phyloP scores from a whole-genome alignment of 35 echinoderm and acorn worm genomes.

The Diadema setosum region DNA sequence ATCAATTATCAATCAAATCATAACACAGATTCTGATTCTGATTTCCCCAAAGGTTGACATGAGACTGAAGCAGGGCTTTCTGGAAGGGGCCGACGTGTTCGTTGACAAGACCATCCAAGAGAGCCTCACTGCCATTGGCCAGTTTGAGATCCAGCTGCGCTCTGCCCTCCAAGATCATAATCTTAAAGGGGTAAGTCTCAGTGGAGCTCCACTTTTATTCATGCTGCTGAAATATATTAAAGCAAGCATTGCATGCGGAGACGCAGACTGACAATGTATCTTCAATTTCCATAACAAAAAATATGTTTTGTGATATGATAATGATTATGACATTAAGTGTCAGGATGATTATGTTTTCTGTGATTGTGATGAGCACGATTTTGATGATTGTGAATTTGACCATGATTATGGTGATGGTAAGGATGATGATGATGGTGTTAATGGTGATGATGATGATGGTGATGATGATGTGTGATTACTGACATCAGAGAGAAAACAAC shows the following conservation, averaged over 20 bases:
- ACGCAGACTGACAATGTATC: too few relatives aligned
- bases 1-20: too few relatives aligned
- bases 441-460: not conserved
- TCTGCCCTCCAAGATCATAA: slow-evolving; percentile 1
- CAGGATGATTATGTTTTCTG: not conserved
- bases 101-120: slow-evolving; percentile 66
- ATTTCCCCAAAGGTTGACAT: slow-evolving; percentile 13
- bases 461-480: not conserved
- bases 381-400: not conserved
- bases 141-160: slow-evolving; percentile 53
- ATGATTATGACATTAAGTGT: too few relatives aligned
- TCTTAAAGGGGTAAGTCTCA: not conserved
- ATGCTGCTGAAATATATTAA: too few relatives aligned
- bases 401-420: not conserved
- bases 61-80: slow-evolving; percentile 60
- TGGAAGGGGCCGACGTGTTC: slow-evolving; percentile 61
- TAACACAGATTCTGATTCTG: too few relatives aligned
- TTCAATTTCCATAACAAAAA: too few relatives aligned
- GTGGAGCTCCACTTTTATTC: too few relatives aligned
- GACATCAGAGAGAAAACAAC: too few relatives aligned
- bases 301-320: too few relatives aligned
- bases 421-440: not conserved
- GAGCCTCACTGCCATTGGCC: slow-evolving; percentile 14
- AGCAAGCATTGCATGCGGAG: too few relatives aligned
- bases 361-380: not conserved